Evolutionary conservation across 2,888 invertebrate species (phyloP).

Genomic region (Xestia xanthographa): DNA sequence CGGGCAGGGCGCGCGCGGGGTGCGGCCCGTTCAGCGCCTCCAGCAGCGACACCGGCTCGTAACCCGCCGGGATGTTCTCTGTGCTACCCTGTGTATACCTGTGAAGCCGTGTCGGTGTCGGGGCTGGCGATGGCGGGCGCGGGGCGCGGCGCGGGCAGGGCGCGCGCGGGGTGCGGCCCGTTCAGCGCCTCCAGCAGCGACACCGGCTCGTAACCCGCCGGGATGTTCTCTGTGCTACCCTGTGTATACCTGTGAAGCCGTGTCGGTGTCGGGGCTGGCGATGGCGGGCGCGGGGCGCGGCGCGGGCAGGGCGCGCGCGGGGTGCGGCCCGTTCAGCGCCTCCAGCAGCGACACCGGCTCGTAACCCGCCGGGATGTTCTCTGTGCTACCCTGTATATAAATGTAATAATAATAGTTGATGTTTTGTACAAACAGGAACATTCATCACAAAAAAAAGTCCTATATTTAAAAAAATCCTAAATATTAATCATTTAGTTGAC

Average conservation of each 20-base stretch:
- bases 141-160: slow-evolving; percentile 80
- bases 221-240: slow-evolving; percentile 95
- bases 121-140: slow-evolving; percentile 83
- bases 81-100: too few species aligned
- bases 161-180: slow-evolving; percentile 94
- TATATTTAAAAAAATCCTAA: too few species aligned
- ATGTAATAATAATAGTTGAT: neutral
- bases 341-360: slow-evolving; percentile 98
- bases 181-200: slow-evolving; percentile 98
- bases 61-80: too few species aligned
- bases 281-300: slow-evolving; percentile 76
- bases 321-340: slow-evolving; percentile 97
- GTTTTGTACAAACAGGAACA: neutral
- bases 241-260: slow-evolving; percentile 88
- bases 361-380: slow-evolving; percentile 97
- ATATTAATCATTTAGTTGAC: too few species aligned
- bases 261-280: slow-evolving; percentile 91
- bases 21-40: too few species aligned
- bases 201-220: slow-evolving; percentile 97
- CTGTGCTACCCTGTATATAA: slow-evolving; percentile 91
- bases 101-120: slow-evolving; percentile 92
- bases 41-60: too few species aligned
- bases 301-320: slow-evolving; percentile 88
- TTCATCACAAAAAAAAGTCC: neutral
- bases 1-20: too few species aligned